phyloP scores from a whole-genome alignment of 1,140 invertebrate genomes.

The Drosophila parvula region DNA sequence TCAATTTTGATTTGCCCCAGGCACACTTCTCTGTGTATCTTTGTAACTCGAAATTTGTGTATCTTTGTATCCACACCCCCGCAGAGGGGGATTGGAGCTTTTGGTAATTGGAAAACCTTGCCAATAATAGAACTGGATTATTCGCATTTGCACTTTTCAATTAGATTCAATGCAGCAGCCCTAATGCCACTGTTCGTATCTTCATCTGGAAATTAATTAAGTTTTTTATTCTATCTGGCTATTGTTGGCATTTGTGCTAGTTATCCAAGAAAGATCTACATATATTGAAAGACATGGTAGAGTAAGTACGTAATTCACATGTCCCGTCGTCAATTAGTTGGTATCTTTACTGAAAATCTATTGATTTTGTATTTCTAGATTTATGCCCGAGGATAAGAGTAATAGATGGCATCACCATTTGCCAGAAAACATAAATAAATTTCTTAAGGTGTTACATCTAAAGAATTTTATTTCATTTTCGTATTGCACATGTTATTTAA shows the following conservation, averaged over 20 bases:
- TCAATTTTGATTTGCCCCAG: constrained; percentile 23
- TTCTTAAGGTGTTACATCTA: no score
- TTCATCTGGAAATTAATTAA: background rate
- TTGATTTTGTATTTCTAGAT: no score
- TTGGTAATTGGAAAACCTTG: constrained; percentile 16
- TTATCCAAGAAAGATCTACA: background rate
- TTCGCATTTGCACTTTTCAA: constrained; percentile 19
- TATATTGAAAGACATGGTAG: background rate
- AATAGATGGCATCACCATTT: no score
- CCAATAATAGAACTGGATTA: constrained; percentile 8
- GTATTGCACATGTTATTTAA: no score
- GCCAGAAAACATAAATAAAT: no score
- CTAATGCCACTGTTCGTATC: constrained; percentile 20
- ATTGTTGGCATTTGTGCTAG: background rate
- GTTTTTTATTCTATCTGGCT: background rate
- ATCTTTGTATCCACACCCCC: background rate
- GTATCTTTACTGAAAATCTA: no score
- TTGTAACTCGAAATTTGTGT: constrained; percentile 15
- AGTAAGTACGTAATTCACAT: no score
- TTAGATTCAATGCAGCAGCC: constrained; percentile 11
- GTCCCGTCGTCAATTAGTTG: no score
- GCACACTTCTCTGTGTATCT: constrained; percentile 15
- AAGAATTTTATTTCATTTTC: no score
- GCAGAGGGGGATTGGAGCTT: background rate
- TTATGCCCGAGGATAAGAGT: no score